Base-by-base conservation (phyloP, 2,888 invertebrate species). In the Nomada ferruginata region DNA sequence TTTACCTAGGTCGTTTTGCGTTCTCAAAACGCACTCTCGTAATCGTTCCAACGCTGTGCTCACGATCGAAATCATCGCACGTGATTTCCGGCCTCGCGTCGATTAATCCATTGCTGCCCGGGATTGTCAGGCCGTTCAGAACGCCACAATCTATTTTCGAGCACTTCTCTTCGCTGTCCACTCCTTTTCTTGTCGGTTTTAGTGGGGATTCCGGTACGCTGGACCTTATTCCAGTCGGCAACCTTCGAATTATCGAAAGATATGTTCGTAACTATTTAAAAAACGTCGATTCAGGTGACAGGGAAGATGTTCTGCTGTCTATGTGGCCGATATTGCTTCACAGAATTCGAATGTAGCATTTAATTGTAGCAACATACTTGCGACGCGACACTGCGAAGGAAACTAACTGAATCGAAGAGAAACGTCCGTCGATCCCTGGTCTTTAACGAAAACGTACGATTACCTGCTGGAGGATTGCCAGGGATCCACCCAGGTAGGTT, bases 11-110 rank as follows among this genome's bases (percentile, higher is more conserved):
- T 11, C 78, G 82, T 44, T 75, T 63, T 63, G 85, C 88, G 75
- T 87, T 87, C 79, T 87, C 86, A 75, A 89, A 87, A 69, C 79
- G 89, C 76, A 88, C 89, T 71, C 82, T 85, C 29, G 76, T 74
- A 29, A 61, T 68, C 9, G 83, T 77, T 65, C 29, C 77, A 53
- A 18, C 61, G n/a, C 18, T 44, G 36, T 70, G 83, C 61, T 64
- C 55, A 23, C 55, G 71, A 84, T 83, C 80, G 74, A 78, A 80
- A 86, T 85, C 77, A 68, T 83, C 59, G 69, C 78, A 61, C 82
- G 69, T 82, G 71, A 65, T 80, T 79, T 85, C 84, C 84, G 68
- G 87, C 65, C 65, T 52, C 69, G 52, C 60, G 72, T 42, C 79
- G 77, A 87, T 86, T 88, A 86, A 81, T 78, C 76, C 82, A 78